Base-by-base conservation (phyloP, 1,140 invertebrate genomes). In the Rhizoglyphus robini region DNA sequence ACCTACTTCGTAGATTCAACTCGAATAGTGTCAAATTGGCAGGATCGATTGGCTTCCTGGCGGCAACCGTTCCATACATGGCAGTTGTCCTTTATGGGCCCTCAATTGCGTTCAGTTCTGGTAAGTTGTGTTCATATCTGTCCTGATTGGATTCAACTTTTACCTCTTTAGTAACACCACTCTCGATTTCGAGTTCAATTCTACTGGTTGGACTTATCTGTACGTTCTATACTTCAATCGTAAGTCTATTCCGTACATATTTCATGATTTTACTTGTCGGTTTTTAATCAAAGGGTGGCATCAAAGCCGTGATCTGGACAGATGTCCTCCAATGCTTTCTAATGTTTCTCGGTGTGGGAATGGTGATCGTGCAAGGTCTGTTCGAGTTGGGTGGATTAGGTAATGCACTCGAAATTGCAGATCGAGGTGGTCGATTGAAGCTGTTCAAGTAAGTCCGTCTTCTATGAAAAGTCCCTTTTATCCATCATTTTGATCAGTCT, bases 51-150 rank as follows among this genome's bases (percentile, higher is more conserved):
- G 76, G 87, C 8, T 90, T 88, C 69, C 81, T 81, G 69, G 57
- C 84, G 13, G 82, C 32, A 1, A 58, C 13, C 57, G 23, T 89
- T 67, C 76, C 95, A 36, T 96, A 95, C 74, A 91, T 91, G 47
- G 88, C 90, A 1, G 88, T 96, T 1, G 90, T 92, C 4, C 87
- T 96, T 0, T 90, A 91, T 73, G 90, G 90, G 0, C 93, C 93
- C 13, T 89, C 91, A 15, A 81, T 96, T 68, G 91, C 91, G 31
- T 76, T 96, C 51, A 88, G 87, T 73, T 86, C 90, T 83, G 87
- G 88, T 32, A n/a, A n/a, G n/a, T n/a, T n/a, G n/a, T n/a, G n/a
- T n/a, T n/a, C n/a, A 46, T 46, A 46, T 13, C 41, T 46, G 13
- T 13, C 41, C 41, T 46, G n/a, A 46, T 46, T 13, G 13, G n/a